Evolutionary conservation across 2,888 invertebrate genomes (phyloP).

Genomic region (Panopea generosa): DNA sequence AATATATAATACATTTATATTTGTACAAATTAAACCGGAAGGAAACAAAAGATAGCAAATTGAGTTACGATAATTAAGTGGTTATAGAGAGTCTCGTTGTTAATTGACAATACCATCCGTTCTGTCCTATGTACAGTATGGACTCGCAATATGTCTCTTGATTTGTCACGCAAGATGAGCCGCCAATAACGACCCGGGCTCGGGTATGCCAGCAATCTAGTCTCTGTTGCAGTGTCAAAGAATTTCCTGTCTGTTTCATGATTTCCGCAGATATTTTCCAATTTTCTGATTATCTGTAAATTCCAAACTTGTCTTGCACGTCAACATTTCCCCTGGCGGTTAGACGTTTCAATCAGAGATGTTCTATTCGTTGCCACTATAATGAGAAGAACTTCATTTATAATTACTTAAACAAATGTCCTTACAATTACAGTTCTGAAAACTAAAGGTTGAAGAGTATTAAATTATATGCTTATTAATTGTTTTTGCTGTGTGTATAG

Average conservation of each 20-base stretch:
- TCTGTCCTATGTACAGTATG: background rate
- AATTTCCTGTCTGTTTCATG: constrained; percentile 23
- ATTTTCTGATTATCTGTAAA: constrained; percentile 24
- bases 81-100: background rate
- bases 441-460: constrained; percentile 26
- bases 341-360: background rate
- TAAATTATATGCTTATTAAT: constrained; percentile 56
- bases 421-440: constrained; percentile 29
- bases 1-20: too few species aligned
- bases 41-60: background rate
- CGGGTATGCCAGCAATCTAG: constrained; percentile 11
- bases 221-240: constrained; percentile 33
- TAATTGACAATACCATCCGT: constrained; percentile 29
- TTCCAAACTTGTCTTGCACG: constrained; percentile 15
- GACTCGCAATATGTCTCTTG: background rate
- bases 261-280: constrained; percentile 14
- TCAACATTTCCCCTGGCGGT: background rate
- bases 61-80: background rate
- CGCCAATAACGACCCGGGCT: constrained; percentile 2
- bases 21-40: too few species aligned
- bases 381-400: constrained; percentile 3
- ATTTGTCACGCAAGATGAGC: constrained; percentile 27
- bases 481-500: constrained; percentile 39
- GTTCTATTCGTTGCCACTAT: background rate
- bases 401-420: constrained; percentile 62